Percentiles rank a stretch among this genome's conserved stretches.
Evolutionary conservation across 2,797 vertebrate genomes (phyloP).

Genomic region (Anguilla pacifica): DNA sequence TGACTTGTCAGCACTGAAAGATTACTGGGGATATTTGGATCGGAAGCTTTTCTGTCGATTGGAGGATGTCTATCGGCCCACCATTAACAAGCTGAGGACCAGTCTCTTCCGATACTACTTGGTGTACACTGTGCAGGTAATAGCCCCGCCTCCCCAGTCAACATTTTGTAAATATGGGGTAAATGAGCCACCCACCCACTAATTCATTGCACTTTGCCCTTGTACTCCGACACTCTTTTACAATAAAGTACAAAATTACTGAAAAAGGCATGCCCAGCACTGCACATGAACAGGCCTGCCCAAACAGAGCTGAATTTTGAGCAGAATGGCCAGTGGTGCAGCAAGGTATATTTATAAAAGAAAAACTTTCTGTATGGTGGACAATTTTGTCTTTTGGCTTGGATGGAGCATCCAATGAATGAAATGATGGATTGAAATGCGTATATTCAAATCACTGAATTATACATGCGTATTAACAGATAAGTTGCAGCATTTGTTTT

Average conservation of each 20-base stretch:
- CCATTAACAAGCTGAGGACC: slow-evolving; percentile 89
- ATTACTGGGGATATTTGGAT: slow-evolving; percentile 94
- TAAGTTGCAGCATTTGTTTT: neutral
- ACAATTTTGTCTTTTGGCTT: neutral
- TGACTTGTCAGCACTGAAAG: slow-evolving; percentile 84
- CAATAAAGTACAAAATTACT: neutral
- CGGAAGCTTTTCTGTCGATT: slow-evolving; percentile 87
- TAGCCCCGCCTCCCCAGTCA: neutral
- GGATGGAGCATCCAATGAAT: neutral
- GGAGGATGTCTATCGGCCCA: slow-evolving; percentile 89
- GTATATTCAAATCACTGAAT: neutral
- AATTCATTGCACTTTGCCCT: neutral
- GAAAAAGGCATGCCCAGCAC: neutral
- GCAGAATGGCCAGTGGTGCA: neutral
- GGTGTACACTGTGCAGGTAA: slow-evolving; percentile 88
- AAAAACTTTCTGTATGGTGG: neutral
- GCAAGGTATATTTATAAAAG: neutral
- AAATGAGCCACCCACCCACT: neutral
- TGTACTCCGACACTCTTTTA: neutral
- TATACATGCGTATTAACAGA: neutral
- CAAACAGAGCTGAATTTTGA: neutral
- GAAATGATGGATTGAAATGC: neutral
- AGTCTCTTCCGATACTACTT: slow-evolving; percentile 93
- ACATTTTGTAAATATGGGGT: neutral
- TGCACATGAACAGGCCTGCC: neutral